Base-by-base conservation (phyloP, 2,797 vertebrate species). In the Melanotaenia trifasciata region DNA sequence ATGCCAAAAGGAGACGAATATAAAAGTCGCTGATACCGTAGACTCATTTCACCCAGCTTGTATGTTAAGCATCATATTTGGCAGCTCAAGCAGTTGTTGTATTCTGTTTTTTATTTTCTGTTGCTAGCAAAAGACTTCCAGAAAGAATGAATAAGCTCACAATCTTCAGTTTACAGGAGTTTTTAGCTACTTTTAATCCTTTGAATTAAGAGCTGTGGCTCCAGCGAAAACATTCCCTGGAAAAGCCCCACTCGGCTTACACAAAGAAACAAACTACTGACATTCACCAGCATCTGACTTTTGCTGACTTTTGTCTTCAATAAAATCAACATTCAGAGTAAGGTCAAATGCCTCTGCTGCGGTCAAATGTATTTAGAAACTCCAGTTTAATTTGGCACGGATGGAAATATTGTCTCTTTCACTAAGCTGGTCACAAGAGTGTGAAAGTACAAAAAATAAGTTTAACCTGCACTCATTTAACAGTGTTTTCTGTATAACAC, bases 51-150 rank as follows among this genome's bases (percentile, higher is more conserved):
- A 36, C 47, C 76, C n/a, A 26, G 63, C 74, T 78, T 53, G 56
- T 45, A 35, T 67, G 18, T 79, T 77, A 60, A 47, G 65, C 54
- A 53, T 64, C 64, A 26, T 62, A 22, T 45, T 66, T 80, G 20
- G 24, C 47, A 64, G 56, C 69, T 60, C 18, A 65, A 18, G 32
- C 22, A 36, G 43, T 30, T 45, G 20, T 28, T 28, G 67, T 76
- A 50, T 76, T 59, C 64, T 38, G 1, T 33, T 30, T 30, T 38
- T 56, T 66, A 77, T 64, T 64, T 69, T 76, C 73, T 65, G 67
- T 74, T 74, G 71, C 51, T 28, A 58, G 47, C 33, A 50, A 63
- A 72, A 71, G 56, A 53, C 54, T 56, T 56, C 3, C 5, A 58
- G 68, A 72, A 10, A 60, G 3, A 11, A 60, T 33, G 50, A 38